Evolutionary conservation across 2,113 vertebrate species (phyloP), one percentile per base, ranked within the genome.

Genomic region (Falcunculus frontatus): DNA sequence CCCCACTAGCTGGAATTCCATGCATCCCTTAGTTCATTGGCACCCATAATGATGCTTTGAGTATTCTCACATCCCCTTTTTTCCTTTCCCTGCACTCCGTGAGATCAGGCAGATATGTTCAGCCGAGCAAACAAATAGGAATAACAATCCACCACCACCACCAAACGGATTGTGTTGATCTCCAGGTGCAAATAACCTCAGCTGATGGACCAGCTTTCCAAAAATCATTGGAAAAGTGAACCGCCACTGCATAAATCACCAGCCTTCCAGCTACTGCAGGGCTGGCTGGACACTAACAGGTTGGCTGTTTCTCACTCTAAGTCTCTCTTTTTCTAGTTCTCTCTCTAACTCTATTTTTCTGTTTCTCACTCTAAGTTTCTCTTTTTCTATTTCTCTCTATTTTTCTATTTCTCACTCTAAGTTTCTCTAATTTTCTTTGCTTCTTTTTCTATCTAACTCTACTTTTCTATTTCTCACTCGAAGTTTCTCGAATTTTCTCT

Each of bases 201-300:
- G 47, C 19, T 46, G 59, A 74, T 17, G 27, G 47, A 50, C 39
- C 72, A 67, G 27, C 35, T 77, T 92, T 35, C 68, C 42, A 44
- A 89, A 95, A 95, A 70, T 41, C 79, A 86, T 90, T 69, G 84
- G 88, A 68, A 85, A 64, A 79, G 30, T 22, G 52, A 93, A 88
- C 30, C 29, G 20, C 26, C 42, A 11, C 16, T 35, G 49, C 73
- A 78, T 63, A 80, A 93, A 84, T 93, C 87, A 89, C 20, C 75
- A 46, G 15, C 32, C n/a, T 83, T 14, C 32, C 37, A 33, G 57
- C 53, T 29, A 12, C 18, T 53, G 18, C 30, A 44, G 21, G 33
- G 33, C 78, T 62, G 68, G 37, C 73, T 74, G 72, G 87, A 83
- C 55, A 41, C 37, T 60, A 73, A 52, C 72, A 85, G 59, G 59